Evolutionary conservation across 2,888 invertebrate species (phyloP), one percentile per base, ranked within the genome.

Genomic region (Silvanus unidentatus): DNA sequence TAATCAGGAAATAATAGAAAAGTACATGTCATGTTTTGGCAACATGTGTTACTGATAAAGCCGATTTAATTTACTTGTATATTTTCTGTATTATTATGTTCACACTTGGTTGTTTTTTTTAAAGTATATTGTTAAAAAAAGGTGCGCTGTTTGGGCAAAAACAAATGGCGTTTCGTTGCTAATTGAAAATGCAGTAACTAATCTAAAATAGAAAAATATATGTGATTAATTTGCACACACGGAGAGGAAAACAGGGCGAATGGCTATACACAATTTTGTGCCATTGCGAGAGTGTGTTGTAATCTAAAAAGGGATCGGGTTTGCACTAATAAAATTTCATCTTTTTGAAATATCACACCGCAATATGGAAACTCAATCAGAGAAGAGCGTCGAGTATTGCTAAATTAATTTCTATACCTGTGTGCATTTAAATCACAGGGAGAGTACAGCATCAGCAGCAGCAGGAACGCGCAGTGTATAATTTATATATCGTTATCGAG

Each of bases 1-100:
- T 48, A 48, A 57, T 52, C 52, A 46, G 48, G 50, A 49, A 53
- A 57, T 55, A 63, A 62, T 60, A 55, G 53, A 62, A 59, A 58
- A 52, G 46, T 56, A 50, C 57, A 51, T 58, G 63, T 63, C 63
- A 62, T 63, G 62, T 63, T 48, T 63, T 58, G 54, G 59, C 57
- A 65, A 65, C 66, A 66, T 65, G 65, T 66, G 65, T 64, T 62
- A 36, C 43, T 50, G 58, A 58, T 63, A 59, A 55, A 54, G 49
- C 44, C 50, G 50, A 48, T 50, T 59, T 59, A 59, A 59, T 59
- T 57, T 54, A 55, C 48, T 55, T n/a, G n/a, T n/a, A n/a, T n/a
- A n/a, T n/a, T n/a, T n/a, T n/a, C 41, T 34, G 28, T 38, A 35
- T 41, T 43, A 46, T 50, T 47, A 43, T 47, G 44, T 53, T 55